Evolutionary conservation across 2,888 invertebrate genomes (phyloP).

Genomic region (Charanyca ferruginea): DNA sequence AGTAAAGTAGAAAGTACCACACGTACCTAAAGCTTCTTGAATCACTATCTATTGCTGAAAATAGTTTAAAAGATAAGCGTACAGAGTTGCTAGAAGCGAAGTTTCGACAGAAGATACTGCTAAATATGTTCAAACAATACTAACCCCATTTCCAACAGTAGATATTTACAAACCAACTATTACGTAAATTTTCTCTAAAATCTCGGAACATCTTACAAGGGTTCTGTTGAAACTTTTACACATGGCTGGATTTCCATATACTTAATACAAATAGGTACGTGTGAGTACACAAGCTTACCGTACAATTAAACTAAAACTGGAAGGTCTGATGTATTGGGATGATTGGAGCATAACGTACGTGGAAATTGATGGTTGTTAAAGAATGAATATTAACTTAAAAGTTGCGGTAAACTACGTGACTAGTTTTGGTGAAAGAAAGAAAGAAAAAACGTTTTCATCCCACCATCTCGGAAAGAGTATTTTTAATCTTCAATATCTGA

Average conservation of each 20-base stretch:
- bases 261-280: not conserved
- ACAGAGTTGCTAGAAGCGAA: too few relatives aligned
- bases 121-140: not conserved
- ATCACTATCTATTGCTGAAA: too few relatives aligned
- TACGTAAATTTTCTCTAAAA: slow-evolving; percentile 4
- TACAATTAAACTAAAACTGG: not conserved
- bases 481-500: too few relatives aligned
- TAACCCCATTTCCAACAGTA: not conserved
- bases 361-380: not conserved
- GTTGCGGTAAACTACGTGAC: too few relatives aligned
- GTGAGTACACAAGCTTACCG: slow-evolving; percentile 8
- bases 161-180: not conserved
- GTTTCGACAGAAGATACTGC: too few relatives aligned
- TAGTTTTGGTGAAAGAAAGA: too few relatives aligned
- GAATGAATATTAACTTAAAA: too few relatives aligned
- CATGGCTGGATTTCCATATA: not conserved
- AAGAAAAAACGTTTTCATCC: too few relatives aligned
- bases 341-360: not conserved
- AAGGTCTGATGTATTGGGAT: not conserved
- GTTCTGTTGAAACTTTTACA: not conserved
- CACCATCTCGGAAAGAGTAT: too few relatives aligned
- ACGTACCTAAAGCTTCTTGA: too few relatives aligned
- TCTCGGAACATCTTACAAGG: not conserved
- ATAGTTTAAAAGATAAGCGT: too few relatives aligned
- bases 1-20: too few relatives aligned